Conservation (phyloP, 2,797 vertebrate genomes). For the Rhinella marina region DNA sequence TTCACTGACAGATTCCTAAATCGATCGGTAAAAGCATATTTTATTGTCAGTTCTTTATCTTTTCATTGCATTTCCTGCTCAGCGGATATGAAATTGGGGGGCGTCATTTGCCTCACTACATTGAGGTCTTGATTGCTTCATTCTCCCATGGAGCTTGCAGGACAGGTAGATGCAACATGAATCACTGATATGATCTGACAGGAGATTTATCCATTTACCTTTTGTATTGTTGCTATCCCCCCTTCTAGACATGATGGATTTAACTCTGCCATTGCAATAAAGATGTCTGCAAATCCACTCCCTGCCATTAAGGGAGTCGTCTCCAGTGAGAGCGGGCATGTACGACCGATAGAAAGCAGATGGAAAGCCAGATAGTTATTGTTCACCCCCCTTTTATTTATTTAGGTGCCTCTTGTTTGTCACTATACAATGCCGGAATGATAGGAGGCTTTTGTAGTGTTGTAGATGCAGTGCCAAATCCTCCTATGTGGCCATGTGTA, state of each 20-base stretch:
- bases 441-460: slow-evolving; percentile 6
- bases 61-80: slow-evolving; percentile 22
- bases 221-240: slow-evolving; percentile 33
- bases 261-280: slow-evolving; percentile 27
- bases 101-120: slow-evolving; percentile 30
- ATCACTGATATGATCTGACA: slow-evolving; percentile 53
- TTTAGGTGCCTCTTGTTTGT: slow-evolving; percentile 35
- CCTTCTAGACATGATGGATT: slow-evolving; percentile 36
- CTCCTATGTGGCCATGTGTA: slow-evolving; percentile 3
- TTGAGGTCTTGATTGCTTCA: slow-evolving; percentile 37
- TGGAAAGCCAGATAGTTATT: slow-evolving; percentile 31
- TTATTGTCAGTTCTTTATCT: slow-evolving; percentile 20
- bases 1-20: slow-evolving; percentile 8
- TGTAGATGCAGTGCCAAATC: slow-evolving; percentile 20
- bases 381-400: slow-evolving; percentile 20
- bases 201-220: slow-evolving; percentile 47
- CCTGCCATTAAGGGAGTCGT: slow-evolving; percentile 10
- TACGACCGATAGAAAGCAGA: slow-evolving; percentile 6
- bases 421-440: slow-evolving; percentile 21
- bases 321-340: slow-evolving; percentile 15
- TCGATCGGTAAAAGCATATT: slow-evolving; percentile 40
- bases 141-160: slow-evolving; percentile 41
- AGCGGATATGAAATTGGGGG: slow-evolving; percentile 18
- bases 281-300: not conserved
- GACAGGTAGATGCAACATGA: slow-evolving; percentile 38